These are phyloP conservation scores for Acanthosepion pharaonis DNA, from an alignment of 2,888 invertebrate genomes.

Conservation along the genomic window DNA sequence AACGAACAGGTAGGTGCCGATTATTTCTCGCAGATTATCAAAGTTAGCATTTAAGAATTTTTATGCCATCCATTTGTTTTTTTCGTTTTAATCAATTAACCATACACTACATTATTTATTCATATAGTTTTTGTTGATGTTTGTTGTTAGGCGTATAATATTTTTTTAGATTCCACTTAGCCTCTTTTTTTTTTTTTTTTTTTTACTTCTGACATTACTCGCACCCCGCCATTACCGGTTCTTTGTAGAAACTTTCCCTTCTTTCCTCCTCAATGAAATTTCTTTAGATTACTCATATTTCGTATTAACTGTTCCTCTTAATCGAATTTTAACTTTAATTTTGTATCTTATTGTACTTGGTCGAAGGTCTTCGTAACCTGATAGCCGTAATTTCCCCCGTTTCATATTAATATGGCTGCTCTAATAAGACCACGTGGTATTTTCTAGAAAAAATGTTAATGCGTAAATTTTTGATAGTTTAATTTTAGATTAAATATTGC, in stretches of 20 bases:
- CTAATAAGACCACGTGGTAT: slow-evolving; percentile 44
- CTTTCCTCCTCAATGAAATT: background rate
- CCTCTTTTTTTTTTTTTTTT: background rate
- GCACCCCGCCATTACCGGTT: slow-evolving; percentile 35
- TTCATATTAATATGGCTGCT: background rate
- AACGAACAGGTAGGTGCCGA: slow-evolving; percentile 25
- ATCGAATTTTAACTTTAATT: background rate
- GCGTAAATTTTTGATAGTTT: background rate
- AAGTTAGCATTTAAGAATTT: background rate
- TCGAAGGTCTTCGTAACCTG: no score
- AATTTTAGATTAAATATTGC: background rate
- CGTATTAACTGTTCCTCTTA: background rate
- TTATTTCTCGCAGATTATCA: background rate
- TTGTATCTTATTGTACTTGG: background rate
- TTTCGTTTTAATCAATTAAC: background rate
- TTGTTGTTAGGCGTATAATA: background rate
- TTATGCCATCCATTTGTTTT: background rate
- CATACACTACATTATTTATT: background rate
- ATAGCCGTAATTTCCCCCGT: background rate
- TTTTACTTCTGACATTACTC: background rate
- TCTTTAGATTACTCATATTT: background rate
- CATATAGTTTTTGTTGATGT: background rate
- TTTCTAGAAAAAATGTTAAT: background rate
- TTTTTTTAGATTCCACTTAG: background rate
- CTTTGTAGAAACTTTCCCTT: background rate